Evolutionary conservation across 2,797 vertebrate genomes (phyloP).

Genomic region (Neosalanx taihuensis): DNA sequence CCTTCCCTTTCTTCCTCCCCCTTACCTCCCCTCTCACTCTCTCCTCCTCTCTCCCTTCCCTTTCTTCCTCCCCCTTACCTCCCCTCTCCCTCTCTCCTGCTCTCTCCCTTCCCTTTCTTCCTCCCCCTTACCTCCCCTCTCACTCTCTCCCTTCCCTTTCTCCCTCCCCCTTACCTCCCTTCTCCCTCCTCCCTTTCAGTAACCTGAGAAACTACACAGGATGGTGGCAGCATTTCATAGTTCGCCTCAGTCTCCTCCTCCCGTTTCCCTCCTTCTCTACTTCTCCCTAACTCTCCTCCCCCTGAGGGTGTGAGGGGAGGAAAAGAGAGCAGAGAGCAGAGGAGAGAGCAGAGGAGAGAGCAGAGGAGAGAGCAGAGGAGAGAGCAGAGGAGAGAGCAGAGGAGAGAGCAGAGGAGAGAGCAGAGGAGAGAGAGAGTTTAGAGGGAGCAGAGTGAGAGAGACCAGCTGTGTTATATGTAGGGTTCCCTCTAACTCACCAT

Average conservation of each 20-base stretch:
- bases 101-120: no score
- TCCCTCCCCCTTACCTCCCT: no score
- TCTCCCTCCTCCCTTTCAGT: conserved; percentile 53
- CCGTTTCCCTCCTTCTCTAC: conserved; percentile 14
- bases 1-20: no score
- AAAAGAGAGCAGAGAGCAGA: neutral
- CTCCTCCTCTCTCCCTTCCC: no score
- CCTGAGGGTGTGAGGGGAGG: no score
- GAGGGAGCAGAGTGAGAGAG: neutral
- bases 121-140: no score
- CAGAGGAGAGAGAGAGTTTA: neutral
- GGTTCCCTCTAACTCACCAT: no score
- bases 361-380: neutral
- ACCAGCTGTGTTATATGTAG: neutral
- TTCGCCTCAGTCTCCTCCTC: conserved; percentile 48
- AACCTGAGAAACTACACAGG: conserved; percentile 72
- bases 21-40: no score
- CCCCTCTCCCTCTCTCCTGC: no score
- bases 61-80: no score
- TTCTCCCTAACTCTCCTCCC: no score
- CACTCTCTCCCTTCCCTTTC: neutral
- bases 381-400: neutral
- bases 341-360: neutral
- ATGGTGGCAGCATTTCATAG: conserved; percentile 68
- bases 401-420: neutral